phyloP scores from a whole-genome alignment of 1,140 invertebrate species.

The Drosophila rhopaloa region DNA sequence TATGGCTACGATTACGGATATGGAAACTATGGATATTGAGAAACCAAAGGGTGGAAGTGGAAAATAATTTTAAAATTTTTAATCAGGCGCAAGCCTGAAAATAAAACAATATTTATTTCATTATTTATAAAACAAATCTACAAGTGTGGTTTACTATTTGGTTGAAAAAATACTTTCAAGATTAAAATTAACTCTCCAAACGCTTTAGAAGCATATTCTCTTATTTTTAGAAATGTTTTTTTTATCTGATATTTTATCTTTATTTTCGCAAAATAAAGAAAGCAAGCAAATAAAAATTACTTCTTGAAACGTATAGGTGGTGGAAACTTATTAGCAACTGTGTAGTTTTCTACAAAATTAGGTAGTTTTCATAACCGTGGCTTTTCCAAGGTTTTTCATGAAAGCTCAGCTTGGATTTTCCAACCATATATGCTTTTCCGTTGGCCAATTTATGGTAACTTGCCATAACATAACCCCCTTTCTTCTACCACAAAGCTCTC shows the following conservation, averaged over 20 bases:
- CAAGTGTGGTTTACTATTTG: no score
- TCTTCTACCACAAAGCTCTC: constrained; percentile 12
- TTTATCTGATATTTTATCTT: no score
- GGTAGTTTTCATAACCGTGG: neutral
- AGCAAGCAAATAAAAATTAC: no score
- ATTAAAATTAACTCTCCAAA: no score
- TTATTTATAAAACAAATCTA: neutral
- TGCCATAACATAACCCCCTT: neutral
- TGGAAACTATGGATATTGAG: constrained; percentile 15
- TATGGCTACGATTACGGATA: constrained; percentile 32
- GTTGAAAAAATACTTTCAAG: no score
- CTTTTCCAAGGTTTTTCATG: neutral
- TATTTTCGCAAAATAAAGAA: no score
- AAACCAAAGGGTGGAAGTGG: no score
- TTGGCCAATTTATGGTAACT: constrained; percentile 7
- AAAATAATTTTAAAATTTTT: neutral
- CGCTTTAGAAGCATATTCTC: no score
- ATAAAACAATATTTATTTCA: constrained; percentile 16
- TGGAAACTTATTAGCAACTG: no score
- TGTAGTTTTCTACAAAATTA: neutral
- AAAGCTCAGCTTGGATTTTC: constrained; percentile 9
- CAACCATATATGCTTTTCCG: neutral
- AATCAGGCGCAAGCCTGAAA: neutral
- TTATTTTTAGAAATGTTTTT: no score
- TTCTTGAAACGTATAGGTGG: no score